Conservation (phyloP, 2,888 invertebrate species). For the Octonoba sinensis region DNA sequence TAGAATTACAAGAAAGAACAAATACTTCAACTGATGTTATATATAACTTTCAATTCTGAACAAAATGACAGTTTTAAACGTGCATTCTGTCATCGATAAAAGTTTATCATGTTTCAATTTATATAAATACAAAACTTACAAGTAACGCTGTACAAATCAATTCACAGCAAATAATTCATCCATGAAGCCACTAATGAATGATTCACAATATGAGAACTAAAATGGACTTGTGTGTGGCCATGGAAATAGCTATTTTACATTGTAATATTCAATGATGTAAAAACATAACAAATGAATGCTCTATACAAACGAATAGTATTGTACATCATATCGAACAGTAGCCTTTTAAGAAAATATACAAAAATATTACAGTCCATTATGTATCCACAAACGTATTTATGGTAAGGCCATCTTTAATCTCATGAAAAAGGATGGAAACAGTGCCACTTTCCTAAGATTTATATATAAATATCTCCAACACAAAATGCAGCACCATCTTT, state of each 20-base stretch:
- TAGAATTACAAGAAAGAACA: constrained; percentile 43
- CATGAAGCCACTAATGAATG: constrained; percentile 32
- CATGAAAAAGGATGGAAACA: constrained; percentile 54
- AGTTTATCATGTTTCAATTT: too few species aligned
- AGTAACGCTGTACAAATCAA: constrained; percentile 53
- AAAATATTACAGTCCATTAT: constrained; percentile 62
- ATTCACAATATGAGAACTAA: constrained; percentile 27
- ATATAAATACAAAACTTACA: constrained; percentile 58
- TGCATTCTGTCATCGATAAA: too few species aligned
- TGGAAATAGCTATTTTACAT: constrained; percentile 26
- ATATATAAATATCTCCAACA: constrained; percentile 28
- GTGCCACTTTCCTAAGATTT: constrained; percentile 44
- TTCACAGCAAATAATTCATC: constrained; percentile 48
- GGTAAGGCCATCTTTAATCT: constrained; percentile 62
- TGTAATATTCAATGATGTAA: constrained; percentile 38
- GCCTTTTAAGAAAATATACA: constrained; percentile 60
- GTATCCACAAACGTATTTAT: constrained; percentile 62
- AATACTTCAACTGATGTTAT: constrained; percentile 33
- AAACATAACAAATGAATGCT: constrained; percentile 58
- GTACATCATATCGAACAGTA: constrained; percentile 34
- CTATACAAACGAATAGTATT: constrained; percentile 59
- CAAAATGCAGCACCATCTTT: constrained; percentile 56
- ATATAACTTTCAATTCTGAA: constrained; percentile 20
- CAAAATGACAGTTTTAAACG: constrained; percentile 7
- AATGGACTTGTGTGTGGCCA: too few species aligned